Conservation (phyloP, 2,888 invertebrate genomes). For the Caenorhabditis macrosperma region DNA sequence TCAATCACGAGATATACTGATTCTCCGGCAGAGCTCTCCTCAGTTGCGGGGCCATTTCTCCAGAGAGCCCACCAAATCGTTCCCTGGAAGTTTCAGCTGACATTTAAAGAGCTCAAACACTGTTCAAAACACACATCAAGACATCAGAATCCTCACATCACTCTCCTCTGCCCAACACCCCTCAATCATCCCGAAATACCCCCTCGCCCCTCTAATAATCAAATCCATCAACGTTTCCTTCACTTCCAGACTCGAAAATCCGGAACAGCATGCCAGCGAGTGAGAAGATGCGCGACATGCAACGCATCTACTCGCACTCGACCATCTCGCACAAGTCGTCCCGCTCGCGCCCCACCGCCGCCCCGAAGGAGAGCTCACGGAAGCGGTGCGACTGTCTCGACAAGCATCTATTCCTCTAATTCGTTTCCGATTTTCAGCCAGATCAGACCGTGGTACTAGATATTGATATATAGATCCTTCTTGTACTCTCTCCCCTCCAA, state of each 20-base stretch:
- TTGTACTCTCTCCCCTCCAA: neutral
- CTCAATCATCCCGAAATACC: neutral
- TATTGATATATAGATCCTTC: neutral
- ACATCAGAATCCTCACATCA: no score
- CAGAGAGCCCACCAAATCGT: no score
- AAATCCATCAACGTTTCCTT: no score
- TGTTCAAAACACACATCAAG: no score
- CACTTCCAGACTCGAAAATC: slow-evolving; percentile 44
- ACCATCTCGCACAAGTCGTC: slow-evolving; percentile 25
- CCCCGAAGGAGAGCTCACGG: slow-evolving; percentile 38
- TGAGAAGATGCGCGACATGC: slow-evolving; percentile 49
- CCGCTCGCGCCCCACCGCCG: neutral
- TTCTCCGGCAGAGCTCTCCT: no score
- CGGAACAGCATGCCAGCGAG: slow-evolving; percentile 42
- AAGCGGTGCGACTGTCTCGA: slow-evolving; percentile 73
- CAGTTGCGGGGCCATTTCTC: no score
- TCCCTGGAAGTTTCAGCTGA: no score
- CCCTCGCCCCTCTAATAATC: no score
- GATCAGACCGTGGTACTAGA: slow-evolving; percentile 40
- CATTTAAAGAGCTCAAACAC: no score
- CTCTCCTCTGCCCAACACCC: no score
- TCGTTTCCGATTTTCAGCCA: slow-evolving; percentile 26
- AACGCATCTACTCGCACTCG: slow-evolving; percentile 42
- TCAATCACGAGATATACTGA: no score
- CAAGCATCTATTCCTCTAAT: slow-evolving; percentile 66